Conservation (phyloP, 2,797 vertebrate species). For the Sebastes ruberrimus region DNA sequence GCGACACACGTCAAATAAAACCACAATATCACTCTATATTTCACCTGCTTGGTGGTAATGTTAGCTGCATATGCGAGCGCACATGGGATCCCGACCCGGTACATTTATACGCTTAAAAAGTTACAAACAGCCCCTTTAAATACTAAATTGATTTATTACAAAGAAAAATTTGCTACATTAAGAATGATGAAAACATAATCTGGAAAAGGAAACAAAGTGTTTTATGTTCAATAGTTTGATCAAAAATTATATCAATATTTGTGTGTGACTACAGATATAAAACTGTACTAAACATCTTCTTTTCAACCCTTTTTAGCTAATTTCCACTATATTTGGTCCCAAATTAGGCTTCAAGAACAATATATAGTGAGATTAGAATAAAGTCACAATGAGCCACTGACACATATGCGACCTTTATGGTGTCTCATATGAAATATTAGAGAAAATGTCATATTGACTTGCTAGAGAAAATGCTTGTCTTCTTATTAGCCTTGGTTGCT, state of each 20-base stretch:
- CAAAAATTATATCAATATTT: neutral
- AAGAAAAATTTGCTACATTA: neutral
- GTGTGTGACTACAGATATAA: neutral
- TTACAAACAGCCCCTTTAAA: neutral
- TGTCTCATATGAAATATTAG: neutral
- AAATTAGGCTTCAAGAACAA: constrained; percentile 16
- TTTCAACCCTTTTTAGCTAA: neutral
- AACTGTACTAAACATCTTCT: neutral
- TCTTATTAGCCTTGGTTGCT: constrained; percentile 27
- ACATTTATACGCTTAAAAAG: no score
- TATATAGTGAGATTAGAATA: neutral
- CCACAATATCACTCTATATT: no score
- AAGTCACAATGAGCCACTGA: constrained; percentile 3
- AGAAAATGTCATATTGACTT: neutral
- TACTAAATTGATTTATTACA: neutral
- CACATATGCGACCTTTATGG: neutral
- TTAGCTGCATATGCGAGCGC: no score
- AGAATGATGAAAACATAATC: neutral
- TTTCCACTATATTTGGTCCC: neutral
- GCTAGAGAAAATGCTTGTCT: neutral
- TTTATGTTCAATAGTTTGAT: neutral
- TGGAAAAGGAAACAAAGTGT: neutral
- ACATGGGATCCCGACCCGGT: no score
- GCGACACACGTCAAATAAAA: no score
- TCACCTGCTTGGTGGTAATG: no score